Conservation (phyloP, 2,113 vertebrate species). For the Nothocercus nigrocapillus region DNA sequence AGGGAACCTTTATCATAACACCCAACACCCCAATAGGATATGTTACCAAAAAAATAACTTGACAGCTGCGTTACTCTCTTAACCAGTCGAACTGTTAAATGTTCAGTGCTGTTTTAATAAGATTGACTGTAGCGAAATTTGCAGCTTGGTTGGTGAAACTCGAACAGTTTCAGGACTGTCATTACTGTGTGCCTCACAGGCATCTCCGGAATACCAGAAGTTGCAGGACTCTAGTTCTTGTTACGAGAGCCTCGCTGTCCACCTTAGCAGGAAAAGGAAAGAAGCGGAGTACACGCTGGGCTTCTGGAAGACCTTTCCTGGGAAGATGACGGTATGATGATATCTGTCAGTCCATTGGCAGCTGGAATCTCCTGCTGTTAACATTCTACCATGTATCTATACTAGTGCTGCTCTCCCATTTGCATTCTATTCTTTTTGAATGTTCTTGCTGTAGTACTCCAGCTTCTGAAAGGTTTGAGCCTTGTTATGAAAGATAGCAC, state of each 20-base stretch:
- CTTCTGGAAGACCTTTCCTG: conserved; percentile 98
- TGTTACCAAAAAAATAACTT: neutral
- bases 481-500: neutral
- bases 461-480: neutral
- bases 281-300: conserved; percentile 91
- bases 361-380: neutral
- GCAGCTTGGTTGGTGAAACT: neutral
- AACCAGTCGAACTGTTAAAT: neutral
- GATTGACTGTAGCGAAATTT: neutral
- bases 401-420: neutral
- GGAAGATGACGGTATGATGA: conserved; percentile 93
- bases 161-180: neutral
- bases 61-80: neutral
- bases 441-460: neutral
- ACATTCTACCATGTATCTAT: accelerated
- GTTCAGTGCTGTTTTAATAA: neutral
- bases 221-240: conserved; percentile 89
- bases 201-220: conserved; percentile 88
- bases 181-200: conserved; percentile 66
- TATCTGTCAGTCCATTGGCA: neutral
- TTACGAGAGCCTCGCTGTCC: conserved; percentile 87
- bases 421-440: neutral
- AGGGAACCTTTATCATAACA: neutral
- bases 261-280: conserved; percentile 89
- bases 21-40: neutral